Evolutionary conservation across 2,888 invertebrate species (phyloP), one percentile per base, ranked within the genome.

Genomic region (Drosophila siamana): DNA sequence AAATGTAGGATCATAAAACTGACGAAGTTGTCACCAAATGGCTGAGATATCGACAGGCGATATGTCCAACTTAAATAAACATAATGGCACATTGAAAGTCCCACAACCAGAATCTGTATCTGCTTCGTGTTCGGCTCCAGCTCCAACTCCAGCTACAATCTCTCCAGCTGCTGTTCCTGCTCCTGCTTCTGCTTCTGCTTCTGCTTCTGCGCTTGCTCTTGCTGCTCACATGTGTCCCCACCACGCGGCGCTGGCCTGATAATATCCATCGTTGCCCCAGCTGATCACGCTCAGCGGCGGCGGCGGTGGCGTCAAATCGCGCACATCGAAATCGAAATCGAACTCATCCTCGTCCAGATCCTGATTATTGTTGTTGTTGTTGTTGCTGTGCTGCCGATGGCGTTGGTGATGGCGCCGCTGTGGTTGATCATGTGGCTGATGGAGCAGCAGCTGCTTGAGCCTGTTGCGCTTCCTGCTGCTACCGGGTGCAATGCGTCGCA

Each of bases 71-170:
- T 76, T 78, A 82, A 84, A 81, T 86, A 85, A 87, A 85, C 69
- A 63, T 73, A 87, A 83, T 83, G 83, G 88, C 83, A 83, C 83
- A 80, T 88, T 75, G 71, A 88, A 88, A 66, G 70, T 77, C 78
- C 82, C 76, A 85, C 88, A 87, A 85, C 82, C 72, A 72, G 72
- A 72, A 74, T 62, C 72, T 46, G 61, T 50, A 28, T 15, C 50
- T 56, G 50, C 47, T 63, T 22, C 40, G 61, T 16, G 48, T 50
- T 28, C 41, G 33, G 38, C 33, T 19, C n/a, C n/a, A n/a, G n/a
- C n/a, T n/a, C n/a, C n/a, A n/a, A n/a, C n/a, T n/a, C n/a, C n/a
- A n/a, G n/a, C n/a, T n/a, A n/a, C n/a, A n/a, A 19, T 19, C 3
- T 1, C 4, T 16, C 1, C 33, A 8, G 8, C 16, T 54, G 11